Evolutionary conservation across 2,113 vertebrate species (phyloP), one percentile per base, ranked within the genome.

Genomic region (Corythoichthys haematopterus): DNA sequence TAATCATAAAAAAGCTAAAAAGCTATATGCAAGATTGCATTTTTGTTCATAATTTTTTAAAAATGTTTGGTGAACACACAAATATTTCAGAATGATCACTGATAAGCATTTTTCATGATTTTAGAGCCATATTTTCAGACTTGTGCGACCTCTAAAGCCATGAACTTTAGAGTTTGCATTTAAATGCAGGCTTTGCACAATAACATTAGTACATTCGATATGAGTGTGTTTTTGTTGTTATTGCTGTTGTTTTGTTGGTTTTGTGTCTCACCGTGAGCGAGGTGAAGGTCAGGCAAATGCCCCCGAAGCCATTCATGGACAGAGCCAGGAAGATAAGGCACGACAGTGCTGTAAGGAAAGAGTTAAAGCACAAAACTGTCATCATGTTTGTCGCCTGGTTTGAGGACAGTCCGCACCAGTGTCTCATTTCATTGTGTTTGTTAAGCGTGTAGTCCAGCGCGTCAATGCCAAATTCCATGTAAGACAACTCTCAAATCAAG

Each of bases 251-350:
- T 35, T n/a, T 59, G 37, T 5, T 4, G 15, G 4, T 68, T 2
- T 2, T 65, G 75, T 64, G 62, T 83, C 94, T 94, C 88, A 96
- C 95, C 63, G 94, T 97, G 73, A 97, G 91, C 0, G 95, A 96
- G 1, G 95, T 95, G 87, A 97, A 97, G 8, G 95, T 96, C 80
- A 97, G 80, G 81, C 95, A 97, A 88, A 97, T 97, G 38, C 95
- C 95, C 61, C 94, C 94, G 3, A 97, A 96, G 65, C 95, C 95
- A 13, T 95, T 97, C 66, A 96, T 80, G 48, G 95, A 95, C 64
- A 97, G 85, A 2, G 93, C 94, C 66, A 96, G 86, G 71, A 97
- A 96, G 80, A 96, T 96, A 72, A 96, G 74, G 0, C 88, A 89
- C 46, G 94, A 95, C 65, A 96, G 87, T 45, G 72, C 94, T 96